Conservation (phyloP, 2,113 vertebrate species). For the Cinclus cinclus region DNA sequence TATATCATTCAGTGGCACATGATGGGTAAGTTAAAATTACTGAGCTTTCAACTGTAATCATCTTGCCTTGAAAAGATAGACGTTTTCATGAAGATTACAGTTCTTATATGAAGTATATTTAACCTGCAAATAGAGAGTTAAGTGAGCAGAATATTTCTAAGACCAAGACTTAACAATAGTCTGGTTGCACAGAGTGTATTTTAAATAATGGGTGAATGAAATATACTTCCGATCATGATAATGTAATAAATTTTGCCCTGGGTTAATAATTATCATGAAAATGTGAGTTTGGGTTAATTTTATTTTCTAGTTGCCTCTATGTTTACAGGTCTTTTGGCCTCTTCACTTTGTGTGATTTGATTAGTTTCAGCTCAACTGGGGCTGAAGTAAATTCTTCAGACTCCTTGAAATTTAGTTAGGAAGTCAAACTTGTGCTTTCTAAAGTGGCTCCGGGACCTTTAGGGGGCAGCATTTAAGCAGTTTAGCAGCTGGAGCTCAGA, state of each 20-base stretch:
- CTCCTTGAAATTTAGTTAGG: not conserved
- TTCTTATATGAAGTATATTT: not conserved
- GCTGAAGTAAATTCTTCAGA: not conserved
- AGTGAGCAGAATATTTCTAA: not conserved
- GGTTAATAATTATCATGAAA: not conserved
- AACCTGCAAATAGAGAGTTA: not conserved
- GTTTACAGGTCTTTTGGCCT: not conserved
- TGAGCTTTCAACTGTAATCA: not conserved
- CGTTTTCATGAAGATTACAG: not conserved
- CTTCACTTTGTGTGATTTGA: not conserved
- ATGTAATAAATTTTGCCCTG: not conserved
- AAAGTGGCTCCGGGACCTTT: not conserved
- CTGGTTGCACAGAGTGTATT: not conserved
- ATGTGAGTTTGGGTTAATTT: not conserved
- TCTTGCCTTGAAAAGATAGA: not conserved
- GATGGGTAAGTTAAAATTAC: not conserved
- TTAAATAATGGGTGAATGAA: not conserved
- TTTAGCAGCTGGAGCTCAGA: not conserved
- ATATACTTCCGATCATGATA: not conserved
- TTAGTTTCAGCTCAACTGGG: not conserved
- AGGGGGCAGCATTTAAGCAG: conserved; percentile 53
- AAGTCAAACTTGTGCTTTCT: not conserved
- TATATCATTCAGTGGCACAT: not conserved
- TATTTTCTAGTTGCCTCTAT: not conserved
- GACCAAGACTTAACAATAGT: not conserved